These are phyloP conservation scores for Laticauda colubrina DNA, from an alignment of 2,113 vertebrate species.

Conservation along the genomic window DNA sequence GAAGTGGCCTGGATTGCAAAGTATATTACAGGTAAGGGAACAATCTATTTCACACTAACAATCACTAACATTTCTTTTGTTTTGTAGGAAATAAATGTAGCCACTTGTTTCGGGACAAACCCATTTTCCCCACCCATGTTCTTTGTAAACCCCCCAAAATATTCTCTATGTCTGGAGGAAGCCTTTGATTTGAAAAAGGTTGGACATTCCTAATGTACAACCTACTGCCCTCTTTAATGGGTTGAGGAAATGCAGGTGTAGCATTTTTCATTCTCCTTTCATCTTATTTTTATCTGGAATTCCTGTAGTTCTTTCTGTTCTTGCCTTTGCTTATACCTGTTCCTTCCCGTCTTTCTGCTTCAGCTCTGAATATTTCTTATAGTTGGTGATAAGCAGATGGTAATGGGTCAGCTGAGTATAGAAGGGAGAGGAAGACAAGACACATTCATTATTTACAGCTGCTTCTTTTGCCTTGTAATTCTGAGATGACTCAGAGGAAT, in stretches of 20 bases:
- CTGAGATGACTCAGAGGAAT: constrained; percentile 64
- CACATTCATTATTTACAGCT: constrained; percentile 41
- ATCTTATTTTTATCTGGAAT: not conserved
- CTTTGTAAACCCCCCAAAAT: not conserved
- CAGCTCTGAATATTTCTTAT: not conserved
- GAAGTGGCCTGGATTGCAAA: not conserved
- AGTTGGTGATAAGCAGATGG: not conserved
- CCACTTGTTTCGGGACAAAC: not conserved
- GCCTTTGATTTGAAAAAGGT: not conserved
- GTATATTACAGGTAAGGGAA: not conserved
- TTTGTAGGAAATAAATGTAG: not conserved
- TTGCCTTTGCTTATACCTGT: too few relatives aligned
- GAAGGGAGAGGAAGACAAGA: constrained; percentile 29
- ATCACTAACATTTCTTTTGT: not conserved
- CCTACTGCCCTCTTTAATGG: not conserved
- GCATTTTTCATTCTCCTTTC: not conserved
- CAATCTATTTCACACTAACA: not conserved
- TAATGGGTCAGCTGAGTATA: not conserved
- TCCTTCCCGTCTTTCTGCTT: not conserved
- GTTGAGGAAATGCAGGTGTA: not conserved
- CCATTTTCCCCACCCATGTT: not conserved
- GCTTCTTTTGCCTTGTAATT: constrained; percentile 70
- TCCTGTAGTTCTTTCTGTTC: not conserved
- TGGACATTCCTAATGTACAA: not conserved
- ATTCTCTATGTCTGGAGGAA: not conserved